Base-by-base conservation (phyloP, 2,797 vertebrate species). In the Parambassis ranga region DNA sequence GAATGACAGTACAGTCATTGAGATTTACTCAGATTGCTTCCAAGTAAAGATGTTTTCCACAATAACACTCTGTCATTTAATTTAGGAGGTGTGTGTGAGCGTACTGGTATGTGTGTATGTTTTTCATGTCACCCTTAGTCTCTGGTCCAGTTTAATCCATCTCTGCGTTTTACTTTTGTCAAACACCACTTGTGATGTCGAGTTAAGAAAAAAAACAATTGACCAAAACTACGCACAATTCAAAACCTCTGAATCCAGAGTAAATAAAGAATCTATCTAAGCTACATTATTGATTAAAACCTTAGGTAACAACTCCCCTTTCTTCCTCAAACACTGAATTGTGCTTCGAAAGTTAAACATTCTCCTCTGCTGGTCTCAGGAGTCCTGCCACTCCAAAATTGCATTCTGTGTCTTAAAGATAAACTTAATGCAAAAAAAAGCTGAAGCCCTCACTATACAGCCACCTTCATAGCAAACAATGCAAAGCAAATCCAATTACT, bases 391-490 rank as follows among this genome's bases (percentile, higher is more conserved):
- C 75, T 84, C 64, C 73, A 73, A 88, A 87, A 89, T 87, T 88
- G 81, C 47, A 52, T 82, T 85, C 79, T 85, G 87, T 86, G 86
- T 86, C 76, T 85, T 86, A 87, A 88, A 90, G 87, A 90, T 91
- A 91, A 90, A 89, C 83, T 75, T 86, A 89, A 84, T 88, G 65
- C 76, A 88, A 80, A 81, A 75, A 52, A 31, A 75, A 46, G 61
- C 76, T 55, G 48, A 75, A 64, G 79, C 69, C 48, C 71, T 82
- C 63, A 70, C 71, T 83, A 75, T 82, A 85, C 46, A 57, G 72
- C 82, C 83, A 82, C 75, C 81, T 79, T 75, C 69, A 62, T 74
- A 68, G 84, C 86, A 87, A 89, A 91, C 86, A 90, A 88, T 88
- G 75, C 73, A 77, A 67, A 51, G 74, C 58, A 87, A 89, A 90